Evolutionary conservation across 1,140 invertebrate genomes (phyloP), one percentile per base, ranked within the genome.

Genomic region (Pararge aegeria): DNA sequence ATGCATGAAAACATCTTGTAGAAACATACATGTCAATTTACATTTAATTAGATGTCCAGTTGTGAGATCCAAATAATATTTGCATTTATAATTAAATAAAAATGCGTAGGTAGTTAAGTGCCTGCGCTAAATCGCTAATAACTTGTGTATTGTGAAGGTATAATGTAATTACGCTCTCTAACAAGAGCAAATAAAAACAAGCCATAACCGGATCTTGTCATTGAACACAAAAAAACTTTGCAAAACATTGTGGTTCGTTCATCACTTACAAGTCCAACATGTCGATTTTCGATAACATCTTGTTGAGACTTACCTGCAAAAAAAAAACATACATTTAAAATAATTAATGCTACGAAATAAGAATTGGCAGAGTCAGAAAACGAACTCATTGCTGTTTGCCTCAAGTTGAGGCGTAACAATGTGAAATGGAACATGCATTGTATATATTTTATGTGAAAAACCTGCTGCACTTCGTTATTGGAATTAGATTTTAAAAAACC

Each of bases 301-400:
- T 34, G 30, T 55, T 34, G 38, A 18, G 46, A 73, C 70, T 75
- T 73, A 75, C 73, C 73, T 75, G 67, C 18, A 68, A 74, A 61
- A 57, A 60, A 68, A 63, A 62, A 64, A 55, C 57, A 29, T 24
- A 49, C 10, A 57, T 12, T 30, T 34, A 12, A 34, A 34, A 10
- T 7, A 27, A 12, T 2, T 10, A 34, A 10, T 10, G n/a, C 2
- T 34, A 12, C 9, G 7, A 34, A 3, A 12, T 30, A 5, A 7
- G 24, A 24, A 2, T 24, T 7, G 24, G 24, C 7, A n/a, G n/a
- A n/a, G n/a, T n/a, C n/a, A n/a, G n/a, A n/a, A n/a, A n/a, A n/a
- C n/a, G n/a, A n/a, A n/a, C n/a, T n/a, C n/a, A n/a, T n/a, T n/a
- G n/a, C n/a, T n/a, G n/a, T n/a, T n/a, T n/a, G n/a, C n/a, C n/a